These are phyloP conservation scores for Drosophila kanekoi DNA, from an alignment of 2,888 invertebrate genomes.

Conservation along the genomic window DNA sequence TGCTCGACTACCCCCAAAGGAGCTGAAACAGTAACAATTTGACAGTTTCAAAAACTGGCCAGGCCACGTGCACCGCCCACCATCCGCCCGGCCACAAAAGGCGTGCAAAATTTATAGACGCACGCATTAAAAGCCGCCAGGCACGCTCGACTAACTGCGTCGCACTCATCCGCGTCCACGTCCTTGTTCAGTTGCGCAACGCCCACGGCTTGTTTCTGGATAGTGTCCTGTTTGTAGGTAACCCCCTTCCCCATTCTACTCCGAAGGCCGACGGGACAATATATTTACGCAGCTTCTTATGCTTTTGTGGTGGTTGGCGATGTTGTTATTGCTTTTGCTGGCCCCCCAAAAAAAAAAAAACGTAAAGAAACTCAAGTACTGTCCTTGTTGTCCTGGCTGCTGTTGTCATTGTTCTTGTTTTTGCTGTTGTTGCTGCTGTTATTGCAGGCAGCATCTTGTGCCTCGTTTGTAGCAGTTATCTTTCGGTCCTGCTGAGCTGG, in stretches of 20 bases:
- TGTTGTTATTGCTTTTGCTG: conserved; percentile 44
- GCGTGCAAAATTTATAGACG: conserved; percentile 79
- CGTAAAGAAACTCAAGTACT: conserved; percentile 67
- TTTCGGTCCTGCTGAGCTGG: conserved; percentile 68
- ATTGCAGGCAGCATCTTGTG: conserved; percentile 75
- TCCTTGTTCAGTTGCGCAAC: conserved; percentile 17
- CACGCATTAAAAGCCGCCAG: conserved; percentile 75
- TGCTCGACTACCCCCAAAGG: conserved; percentile 50
- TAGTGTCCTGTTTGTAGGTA: conserved; percentile 44
- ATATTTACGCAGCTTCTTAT: conserved; percentile 80
- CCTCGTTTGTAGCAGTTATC: conserved; percentile 78
- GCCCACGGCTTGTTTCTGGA: conserved; percentile 32
- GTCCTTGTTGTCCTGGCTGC: conserved; percentile 56
- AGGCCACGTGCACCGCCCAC: conserved; percentile 69
- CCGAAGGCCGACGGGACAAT: conserved; percentile 73
- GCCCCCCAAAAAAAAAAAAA: conserved; percentile 33
- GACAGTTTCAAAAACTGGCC: conserved; percentile 69
- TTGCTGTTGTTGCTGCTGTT: conserved; percentile 41
- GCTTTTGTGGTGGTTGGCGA: conserved; percentile 62
- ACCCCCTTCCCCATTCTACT: conserved; percentile 19
- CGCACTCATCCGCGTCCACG: conserved; percentile 26
- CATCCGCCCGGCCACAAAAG: conserved; percentile 64
- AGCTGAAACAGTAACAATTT: conserved; percentile 60
- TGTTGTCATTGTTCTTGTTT: conserved; percentile 45
- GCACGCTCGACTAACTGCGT: conserved; percentile 80